A percentile compares a stretch with the other conserved stretches of the same genome.
Evolutionary conservation across 2,888 invertebrate genomes (phyloP).

Genomic region (Anoplius nigerrimus): DNA sequence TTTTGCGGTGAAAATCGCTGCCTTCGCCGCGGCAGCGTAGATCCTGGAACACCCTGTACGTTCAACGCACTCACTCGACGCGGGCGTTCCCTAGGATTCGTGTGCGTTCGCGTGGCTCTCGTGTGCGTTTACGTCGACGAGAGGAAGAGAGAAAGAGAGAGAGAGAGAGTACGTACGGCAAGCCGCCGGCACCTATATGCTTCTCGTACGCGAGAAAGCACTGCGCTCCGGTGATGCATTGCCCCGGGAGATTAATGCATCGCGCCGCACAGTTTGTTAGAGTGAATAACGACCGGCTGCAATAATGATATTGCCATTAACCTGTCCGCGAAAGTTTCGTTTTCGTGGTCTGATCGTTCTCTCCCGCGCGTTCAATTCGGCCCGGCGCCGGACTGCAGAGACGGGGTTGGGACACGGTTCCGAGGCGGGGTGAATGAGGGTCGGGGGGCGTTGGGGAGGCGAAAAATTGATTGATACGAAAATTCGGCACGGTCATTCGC

Average conservation of each 20-base stretch:
- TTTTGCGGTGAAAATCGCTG: no score
- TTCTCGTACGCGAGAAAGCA: conserved; percentile 47
- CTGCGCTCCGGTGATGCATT: conserved; percentile 65
- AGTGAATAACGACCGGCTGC: conserved; percentile 66
- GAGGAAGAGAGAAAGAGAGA: no score
- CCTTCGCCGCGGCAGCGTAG: no score
- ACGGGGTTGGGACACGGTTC: no score
- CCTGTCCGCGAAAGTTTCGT: conserved; percentile 65
- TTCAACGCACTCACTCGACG: no score
- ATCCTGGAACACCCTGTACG: no score
- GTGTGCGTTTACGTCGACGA: not conserved
- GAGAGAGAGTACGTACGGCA: conserved; percentile 4
- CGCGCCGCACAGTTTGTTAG: conserved; percentile 66
- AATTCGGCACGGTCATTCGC: not conserved
- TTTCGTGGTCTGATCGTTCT: conserved; percentile 38
- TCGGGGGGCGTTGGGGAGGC: no score
- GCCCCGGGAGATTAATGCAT: conserved; percentile 69
- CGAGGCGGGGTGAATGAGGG: no score
- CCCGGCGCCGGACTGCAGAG: not conserved
- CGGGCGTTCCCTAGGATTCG: not conserved
- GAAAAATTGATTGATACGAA: not conserved
- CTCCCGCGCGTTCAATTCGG: not conserved
- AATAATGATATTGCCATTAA: conserved; percentile 71
- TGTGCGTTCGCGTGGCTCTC: not conserved
- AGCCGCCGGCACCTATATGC: conserved; percentile 8